Conservation (phyloP, 2,113 vertebrate species). For the Galemys pyrenaicus region DNA sequence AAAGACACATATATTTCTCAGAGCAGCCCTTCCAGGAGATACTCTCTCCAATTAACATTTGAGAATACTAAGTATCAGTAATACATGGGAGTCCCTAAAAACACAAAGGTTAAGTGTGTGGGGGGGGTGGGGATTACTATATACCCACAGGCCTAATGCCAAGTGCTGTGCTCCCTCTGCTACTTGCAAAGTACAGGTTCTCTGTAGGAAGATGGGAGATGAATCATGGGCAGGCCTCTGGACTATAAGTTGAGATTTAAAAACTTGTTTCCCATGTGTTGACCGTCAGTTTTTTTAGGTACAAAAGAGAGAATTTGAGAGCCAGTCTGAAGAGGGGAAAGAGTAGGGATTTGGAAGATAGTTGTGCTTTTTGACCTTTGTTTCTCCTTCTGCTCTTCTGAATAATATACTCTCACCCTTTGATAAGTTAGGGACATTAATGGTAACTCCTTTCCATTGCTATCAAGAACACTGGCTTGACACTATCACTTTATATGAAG, state of each 20-base stretch:
- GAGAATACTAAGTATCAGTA: not conserved
- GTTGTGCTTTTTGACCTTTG: not conserved
- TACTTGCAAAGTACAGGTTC: not conserved
- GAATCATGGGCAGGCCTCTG: too few relatives aligned
- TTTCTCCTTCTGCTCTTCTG: not conserved
- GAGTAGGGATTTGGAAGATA: not conserved
- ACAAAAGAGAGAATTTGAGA: not conserved
- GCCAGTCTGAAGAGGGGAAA: not conserved
- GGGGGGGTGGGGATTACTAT: not conserved
- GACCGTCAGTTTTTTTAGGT: not conserved
- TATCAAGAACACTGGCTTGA: not conserved
- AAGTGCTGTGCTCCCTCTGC: not conserved
- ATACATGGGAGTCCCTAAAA: not conserved
- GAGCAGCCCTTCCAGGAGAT: not conserved
- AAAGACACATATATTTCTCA: not conserved
- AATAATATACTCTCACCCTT: not conserved
- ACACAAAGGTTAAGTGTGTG: too few relatives aligned
- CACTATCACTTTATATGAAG: not conserved
- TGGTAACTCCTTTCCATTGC: not conserved
- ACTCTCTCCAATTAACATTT: not conserved
- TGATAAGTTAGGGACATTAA: too few relatives aligned
- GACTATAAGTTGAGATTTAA: not conserved
- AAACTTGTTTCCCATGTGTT: too few relatives aligned
- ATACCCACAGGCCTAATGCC: not conserved
- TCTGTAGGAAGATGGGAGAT: not conserved